Evolutionary conservation across 1,140 invertebrate species (phyloP).

Genomic region (Drosophila orena): DNA sequence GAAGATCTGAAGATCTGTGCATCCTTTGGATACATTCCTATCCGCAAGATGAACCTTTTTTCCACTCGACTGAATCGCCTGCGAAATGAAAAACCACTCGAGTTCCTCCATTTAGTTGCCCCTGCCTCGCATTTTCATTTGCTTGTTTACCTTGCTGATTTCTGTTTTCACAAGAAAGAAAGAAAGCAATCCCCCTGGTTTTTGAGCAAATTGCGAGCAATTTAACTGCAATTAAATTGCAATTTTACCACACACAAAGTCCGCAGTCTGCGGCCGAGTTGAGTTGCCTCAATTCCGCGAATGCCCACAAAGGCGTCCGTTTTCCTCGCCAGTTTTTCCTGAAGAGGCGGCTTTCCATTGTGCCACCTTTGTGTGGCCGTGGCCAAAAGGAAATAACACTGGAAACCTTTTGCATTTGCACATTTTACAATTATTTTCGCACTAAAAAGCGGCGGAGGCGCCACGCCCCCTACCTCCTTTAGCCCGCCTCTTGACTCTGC

Average conservation of each 20-base stretch:
- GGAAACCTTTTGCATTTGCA: constrained; percentile 54
- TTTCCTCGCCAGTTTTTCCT: constrained; percentile 33
- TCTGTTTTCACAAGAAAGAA: constrained; percentile 6
- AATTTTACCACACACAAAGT: constrained; percentile 73
- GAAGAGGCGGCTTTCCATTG: constrained; percentile 46
- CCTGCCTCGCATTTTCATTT: constrained; percentile 25
- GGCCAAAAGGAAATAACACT: constrained; percentile 52
- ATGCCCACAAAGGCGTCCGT: constrained; percentile 59
- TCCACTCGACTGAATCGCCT: constrained; percentile 71
- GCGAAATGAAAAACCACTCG: constrained; percentile 60
- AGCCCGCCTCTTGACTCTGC: constrained; percentile 71
- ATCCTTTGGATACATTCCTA: constrained; percentile 72
- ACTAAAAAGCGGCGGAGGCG: constrained; percentile 66
- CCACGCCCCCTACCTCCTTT: background rate
- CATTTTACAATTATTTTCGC: constrained; percentile 77
- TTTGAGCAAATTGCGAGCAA: constrained; percentile 63
- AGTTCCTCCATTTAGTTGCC: constrained; percentile 16
- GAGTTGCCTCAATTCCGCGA: constrained; percentile 11
- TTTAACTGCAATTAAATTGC: constrained; percentile 83
- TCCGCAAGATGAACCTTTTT: constrained; percentile 54
- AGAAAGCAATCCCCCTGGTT: background rate
- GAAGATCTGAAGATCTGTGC: constrained; percentile 12
- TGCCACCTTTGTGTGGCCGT: constrained; percentile 59
- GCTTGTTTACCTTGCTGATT: constrained; percentile 52
- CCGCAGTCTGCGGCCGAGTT: constrained; percentile 18